Percentiles rank a stretch among this genome's conserved stretches.
phyloP scores from a whole-genome alignment of 2,888 invertebrate species.

The Eupelmus urozonus region DNA sequence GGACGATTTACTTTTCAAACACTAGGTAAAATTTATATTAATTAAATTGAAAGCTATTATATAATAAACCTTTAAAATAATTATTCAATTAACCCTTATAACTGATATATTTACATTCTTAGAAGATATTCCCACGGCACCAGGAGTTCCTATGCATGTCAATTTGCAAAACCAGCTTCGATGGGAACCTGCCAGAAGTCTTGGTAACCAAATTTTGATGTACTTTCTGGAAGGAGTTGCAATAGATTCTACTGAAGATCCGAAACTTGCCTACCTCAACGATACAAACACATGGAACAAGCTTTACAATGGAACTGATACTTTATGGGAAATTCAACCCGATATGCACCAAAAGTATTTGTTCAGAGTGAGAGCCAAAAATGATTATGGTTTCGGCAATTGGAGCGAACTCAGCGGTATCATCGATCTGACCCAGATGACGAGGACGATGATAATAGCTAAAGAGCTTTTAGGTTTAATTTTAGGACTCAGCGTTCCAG shows the following conservation, averaged over 20 bases:
- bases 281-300: slow-evolving; percentile 79
- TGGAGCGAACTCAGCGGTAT: slow-evolving; percentile 84
- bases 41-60: neutral
- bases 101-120: slow-evolving; percentile 14
- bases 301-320: slow-evolving; percentile 88
- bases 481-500: slow-evolving; percentile 82
- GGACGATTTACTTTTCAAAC: slow-evolving; percentile 87
- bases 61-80: neutral
- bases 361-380: slow-evolving; percentile 88
- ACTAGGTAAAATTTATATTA: slow-evolving; percentile 79
- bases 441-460: slow-evolving; percentile 75
- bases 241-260: slow-evolving; percentile 65
- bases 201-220: slow-evolving; percentile 85
- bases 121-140: slow-evolving; percentile 89
- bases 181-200: slow-evolving; percentile 88
- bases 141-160: slow-evolving; percentile 87
- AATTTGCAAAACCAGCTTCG: slow-evolving; percentile 86
- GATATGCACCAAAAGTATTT: slow-evolving; percentile 81
- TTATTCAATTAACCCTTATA: neutral
- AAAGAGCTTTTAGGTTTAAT: slow-evolving; percentile 80
- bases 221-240: slow-evolving; percentile 87
- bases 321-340: slow-evolving; percentile 87
- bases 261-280: slow-evolving; percentile 60
- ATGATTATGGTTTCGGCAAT: slow-evolving; percentile 89
- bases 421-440: slow-evolving; percentile 79